Evolutionary conservation across 1,140 invertebrate genomes (phyloP), one percentile per base, ranked within the genome.

Genomic region (Cotesia typhae): DNA sequence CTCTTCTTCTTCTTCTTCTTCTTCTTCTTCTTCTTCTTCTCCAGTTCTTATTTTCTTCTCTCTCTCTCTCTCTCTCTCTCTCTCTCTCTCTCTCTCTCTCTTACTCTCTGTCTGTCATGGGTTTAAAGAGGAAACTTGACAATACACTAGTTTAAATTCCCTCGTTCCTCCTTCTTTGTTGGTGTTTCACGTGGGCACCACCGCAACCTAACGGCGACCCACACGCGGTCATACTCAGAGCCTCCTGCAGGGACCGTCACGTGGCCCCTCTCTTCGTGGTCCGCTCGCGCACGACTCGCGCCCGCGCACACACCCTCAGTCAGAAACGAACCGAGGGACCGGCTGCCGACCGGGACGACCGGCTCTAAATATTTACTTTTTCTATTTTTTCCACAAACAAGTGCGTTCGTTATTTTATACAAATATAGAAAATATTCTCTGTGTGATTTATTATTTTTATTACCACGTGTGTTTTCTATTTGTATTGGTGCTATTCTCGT

Each of bases 281-380:
- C 74, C 76, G 77, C 74, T 80, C 71, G 67, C 76, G 75, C 76
- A 77, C 79, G 67, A 78, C 74, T 76, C 78, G 68, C 75, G 75
- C 74, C 68, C 65, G 71, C 59, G 53, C 70, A 71, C 70, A 75
- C 74, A 71, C 59, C 72, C 68, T 73, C 71, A 71, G 84, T 86
- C 82, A 82, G 82, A 84, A 81, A 85, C 84, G 80, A 85, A 80
- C 83, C 83, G 82, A 85, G 79, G 79, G 79, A 83, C 80, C 80
- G 82, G 75, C 71, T 67, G 65, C 66, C 71, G 64, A 78, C 66
- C 68, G 63, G 20, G 55, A 52, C 52, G 38, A 70, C 17, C 63
- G 64, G 61, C 57, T 28, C 4, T 28, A 59, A 59, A 17, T 17
- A 4, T 20, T 59, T 28, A 20, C 17, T 17, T 17, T 60, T 61